Base-by-base conservation (phyloP, 2,797 vertebrate species). In the Paguma larvata region DNA sequence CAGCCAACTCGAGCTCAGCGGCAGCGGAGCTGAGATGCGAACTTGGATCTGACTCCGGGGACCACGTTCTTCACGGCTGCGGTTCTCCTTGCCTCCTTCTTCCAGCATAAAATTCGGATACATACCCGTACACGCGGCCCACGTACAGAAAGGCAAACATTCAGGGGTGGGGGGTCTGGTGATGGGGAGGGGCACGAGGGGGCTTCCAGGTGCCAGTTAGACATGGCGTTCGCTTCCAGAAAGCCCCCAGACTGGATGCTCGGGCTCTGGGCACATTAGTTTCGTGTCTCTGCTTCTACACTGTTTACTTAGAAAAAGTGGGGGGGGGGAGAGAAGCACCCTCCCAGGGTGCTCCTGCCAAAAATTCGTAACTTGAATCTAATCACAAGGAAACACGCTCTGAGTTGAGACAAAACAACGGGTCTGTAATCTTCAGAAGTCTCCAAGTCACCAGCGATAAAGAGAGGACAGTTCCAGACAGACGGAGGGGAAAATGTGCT, bases 181-280 rank as follows among this genome's bases (percentile, higher is more conserved):
- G 75, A 65, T 1, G 11, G 8, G n/a, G 63, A 53, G 21, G 23
- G 67, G 30, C 32, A 27, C 0, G 0, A 14, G 8, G 67, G 48
- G 23, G 11, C n/a, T 59, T 70, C 19, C 0, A 3, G 67, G 41
- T 32, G 53, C 78, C 38, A 70, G 9, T n/a, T 6, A 30, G 27
- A 6, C 0, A 0, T 2, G 32, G 82, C 0, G 0, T 34, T 32
- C 6, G 27, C 53, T 46, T 44, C 34, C 3, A 14, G 51, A 80
- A 65, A 2, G 51, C 15, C 41, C 23, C 53, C 0, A 2, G 23
- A 41, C 18, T 6, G 46, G 9, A 27, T 2, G 48, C 46, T 23
- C 21, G 11, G 19, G 32, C 27, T 0, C 25, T 1, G 0, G 6
- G 63, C 8, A 4, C 38, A 15, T 25, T 32, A 30, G 38, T 44